These are phyloP conservation scores for Exephanes ischioxanthus DNA, from an alignment of 2,888 invertebrate species.

Conservation along the genomic window DNA sequence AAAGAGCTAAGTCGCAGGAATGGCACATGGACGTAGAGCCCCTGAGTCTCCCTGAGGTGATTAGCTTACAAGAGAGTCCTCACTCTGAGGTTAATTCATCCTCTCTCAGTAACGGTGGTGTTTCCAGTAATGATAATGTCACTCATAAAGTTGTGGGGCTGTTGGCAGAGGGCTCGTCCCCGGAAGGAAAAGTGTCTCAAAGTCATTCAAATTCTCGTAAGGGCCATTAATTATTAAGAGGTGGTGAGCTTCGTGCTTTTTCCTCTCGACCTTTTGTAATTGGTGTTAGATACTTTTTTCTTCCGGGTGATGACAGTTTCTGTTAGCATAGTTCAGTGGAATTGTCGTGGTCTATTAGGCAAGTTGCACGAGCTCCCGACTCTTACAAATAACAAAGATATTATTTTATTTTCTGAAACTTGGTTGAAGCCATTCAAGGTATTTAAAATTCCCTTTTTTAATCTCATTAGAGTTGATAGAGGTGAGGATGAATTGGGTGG, in stretches of 20 bases:
- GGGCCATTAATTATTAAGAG: not conserved
- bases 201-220: not conserved
- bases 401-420: slow-evolving; percentile 32
- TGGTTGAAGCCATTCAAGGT: not conserved
- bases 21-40: not conserved
- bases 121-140: no score
- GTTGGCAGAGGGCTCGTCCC: not conserved
- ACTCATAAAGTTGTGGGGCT: not conserved
- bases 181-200: not conserved
- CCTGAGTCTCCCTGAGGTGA: not conserved
- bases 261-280: not conserved
- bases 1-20: not conserved
- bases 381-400: not conserved
- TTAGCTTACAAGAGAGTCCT: no score
- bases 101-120: no score
- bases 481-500: not conserved
- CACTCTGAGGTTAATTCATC: no score
- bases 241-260: not conserved
- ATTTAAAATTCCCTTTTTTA: slow-evolving; percentile 1
- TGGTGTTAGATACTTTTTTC: not conserved
- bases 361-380: slow-evolving; percentile 21
- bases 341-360: slow-evolving; percentile 30
- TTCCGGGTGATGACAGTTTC: not conserved
- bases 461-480: not conserved
- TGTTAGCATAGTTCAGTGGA: slow-evolving; percentile 34